Evolutionary conservation across 1,140 invertebrate species (phyloP).

Genomic region (Himalopsyche phryganea): DNA sequence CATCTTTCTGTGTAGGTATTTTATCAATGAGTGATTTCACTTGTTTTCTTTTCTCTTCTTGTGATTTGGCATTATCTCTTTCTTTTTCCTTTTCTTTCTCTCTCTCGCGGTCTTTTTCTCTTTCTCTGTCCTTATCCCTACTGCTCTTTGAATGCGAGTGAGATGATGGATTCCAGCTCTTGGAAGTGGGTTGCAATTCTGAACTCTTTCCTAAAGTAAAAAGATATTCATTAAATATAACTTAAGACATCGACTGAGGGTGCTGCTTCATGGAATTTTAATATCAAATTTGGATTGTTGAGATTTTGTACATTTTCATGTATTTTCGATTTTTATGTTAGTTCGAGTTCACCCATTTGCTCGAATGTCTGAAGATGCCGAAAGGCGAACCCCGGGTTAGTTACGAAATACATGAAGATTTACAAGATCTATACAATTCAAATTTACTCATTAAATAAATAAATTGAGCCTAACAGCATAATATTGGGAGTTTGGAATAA

Average conservation of each 20-base stretch:
- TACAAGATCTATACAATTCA: no score
- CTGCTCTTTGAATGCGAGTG: not conserved
- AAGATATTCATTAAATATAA: not conserved
- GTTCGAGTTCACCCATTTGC: no score
- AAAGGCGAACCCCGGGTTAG: no score
- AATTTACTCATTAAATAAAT: no score
- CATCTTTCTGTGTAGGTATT: constrained; percentile 96
- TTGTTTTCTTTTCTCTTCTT: constrained; percentile 93
- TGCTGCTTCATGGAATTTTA: no score
- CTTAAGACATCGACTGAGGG: not conserved
- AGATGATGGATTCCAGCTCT: not conserved
- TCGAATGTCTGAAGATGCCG: no score
- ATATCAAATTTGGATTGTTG: no score
- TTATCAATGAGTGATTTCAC: constrained; percentile 97
- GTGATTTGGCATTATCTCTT: constrained; percentile 66
- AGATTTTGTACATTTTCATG: no score
- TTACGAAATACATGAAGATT: no score
- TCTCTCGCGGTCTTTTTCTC: constrained; percentile 40
- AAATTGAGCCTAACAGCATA: no score
- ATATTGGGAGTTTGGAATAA: no score
- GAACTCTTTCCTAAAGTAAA: not conserved
- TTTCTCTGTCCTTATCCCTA: constrained; percentile 2
- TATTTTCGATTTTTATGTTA: no score
- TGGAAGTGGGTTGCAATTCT: not conserved
- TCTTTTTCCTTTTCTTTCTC: constrained; percentile 55